A percentile compares a stretch with the other conserved stretches of the same genome.
These are phyloP conservation scores for Emys orbicularis DNA, from an alignment of 2,797 vertebrate genomes.

Conservation along the genomic window DNA sequence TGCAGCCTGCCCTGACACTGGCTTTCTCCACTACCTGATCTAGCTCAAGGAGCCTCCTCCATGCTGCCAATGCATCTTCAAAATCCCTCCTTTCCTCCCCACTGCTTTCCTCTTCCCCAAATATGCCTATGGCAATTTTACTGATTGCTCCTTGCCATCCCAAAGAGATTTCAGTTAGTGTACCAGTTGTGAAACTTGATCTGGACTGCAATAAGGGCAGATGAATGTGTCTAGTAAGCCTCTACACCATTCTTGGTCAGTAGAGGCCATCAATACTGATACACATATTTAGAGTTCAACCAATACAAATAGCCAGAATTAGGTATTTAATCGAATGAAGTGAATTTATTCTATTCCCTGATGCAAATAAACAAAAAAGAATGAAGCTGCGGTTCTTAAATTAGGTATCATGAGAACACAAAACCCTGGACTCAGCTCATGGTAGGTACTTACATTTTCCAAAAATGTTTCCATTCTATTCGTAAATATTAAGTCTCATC, in stretches of 20 bases:
- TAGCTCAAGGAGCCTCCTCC: background rate
- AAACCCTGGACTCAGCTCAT: background rate
- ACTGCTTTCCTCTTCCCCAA: too few species aligned
- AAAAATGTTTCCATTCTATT: background rate
- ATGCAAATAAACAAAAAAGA: background rate
- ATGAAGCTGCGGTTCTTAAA: background rate
- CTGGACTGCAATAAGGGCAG: too few species aligned
- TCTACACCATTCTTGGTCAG: too few species aligned
- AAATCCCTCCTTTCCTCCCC: too few species aligned
- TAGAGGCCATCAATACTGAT: background rate
- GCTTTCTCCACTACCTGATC: background rate
- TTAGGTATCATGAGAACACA: background rate
- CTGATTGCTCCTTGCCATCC: too few species aligned
- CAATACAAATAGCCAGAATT: rapidly evolving
- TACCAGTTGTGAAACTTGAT: too few species aligned
- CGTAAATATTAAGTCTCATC: too few species aligned
- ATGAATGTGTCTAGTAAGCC: too few species aligned
- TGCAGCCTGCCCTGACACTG: background rate
- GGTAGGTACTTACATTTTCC: background rate
- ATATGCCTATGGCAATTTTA: too few species aligned
- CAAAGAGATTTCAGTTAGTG: too few species aligned
- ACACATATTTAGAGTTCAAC: background rate
- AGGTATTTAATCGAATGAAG: background rate
- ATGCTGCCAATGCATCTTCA: background rate
- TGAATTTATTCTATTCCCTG: background rate